Percentiles rank a stretch among this genome's conserved stretches.
Conservation (phyloP, 2,113 vertebrate species). For the Verasper variegatus region DNA sequence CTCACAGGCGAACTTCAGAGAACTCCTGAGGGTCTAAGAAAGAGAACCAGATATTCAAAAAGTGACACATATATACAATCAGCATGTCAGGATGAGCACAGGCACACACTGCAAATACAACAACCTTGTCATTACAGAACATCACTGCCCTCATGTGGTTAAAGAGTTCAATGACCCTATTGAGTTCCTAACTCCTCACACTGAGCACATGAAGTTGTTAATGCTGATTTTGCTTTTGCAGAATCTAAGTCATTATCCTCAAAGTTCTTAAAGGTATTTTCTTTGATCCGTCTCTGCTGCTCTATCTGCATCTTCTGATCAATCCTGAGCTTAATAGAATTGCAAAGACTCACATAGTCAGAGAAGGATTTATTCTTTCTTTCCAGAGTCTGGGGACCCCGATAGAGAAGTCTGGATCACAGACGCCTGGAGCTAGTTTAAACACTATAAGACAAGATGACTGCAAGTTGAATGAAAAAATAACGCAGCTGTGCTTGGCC, state of each 20-base stretch:
- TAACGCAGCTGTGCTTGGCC: constrained; percentile 28
- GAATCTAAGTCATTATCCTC: constrained; percentile 16
- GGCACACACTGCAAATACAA: constrained; percentile 7
- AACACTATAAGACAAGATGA: background rate
- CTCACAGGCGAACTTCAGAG: constrained; percentile 88
- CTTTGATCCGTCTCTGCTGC: constrained; percentile 33
- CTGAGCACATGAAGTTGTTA: constrained; percentile 24
- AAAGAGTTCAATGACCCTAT: constrained; percentile 2
- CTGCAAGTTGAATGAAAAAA: background rate
- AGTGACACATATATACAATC: background rate
- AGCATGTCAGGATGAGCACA: background rate
- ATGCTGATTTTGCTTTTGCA: constrained; percentile 16
- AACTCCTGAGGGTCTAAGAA: constrained; percentile 82
- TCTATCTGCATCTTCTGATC: constrained; percentile 19
- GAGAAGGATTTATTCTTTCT: too few relatives aligned
- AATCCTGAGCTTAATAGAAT: background rate
- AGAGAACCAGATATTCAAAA: background rate
- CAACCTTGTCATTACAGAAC: constrained; percentile 13
- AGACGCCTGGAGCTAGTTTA: constrained; percentile 14
- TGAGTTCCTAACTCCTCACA: background rate
- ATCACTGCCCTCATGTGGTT: constrained; percentile 73
- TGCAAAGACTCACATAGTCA: too few relatives aligned
- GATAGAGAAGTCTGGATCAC: constrained; percentile 27
- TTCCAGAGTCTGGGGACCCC: background rate
- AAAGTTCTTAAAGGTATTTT: constrained; percentile 35